Evolutionary conservation across 2,888 invertebrate species (phyloP).

Genomic region (Cantharis nigra): DNA sequence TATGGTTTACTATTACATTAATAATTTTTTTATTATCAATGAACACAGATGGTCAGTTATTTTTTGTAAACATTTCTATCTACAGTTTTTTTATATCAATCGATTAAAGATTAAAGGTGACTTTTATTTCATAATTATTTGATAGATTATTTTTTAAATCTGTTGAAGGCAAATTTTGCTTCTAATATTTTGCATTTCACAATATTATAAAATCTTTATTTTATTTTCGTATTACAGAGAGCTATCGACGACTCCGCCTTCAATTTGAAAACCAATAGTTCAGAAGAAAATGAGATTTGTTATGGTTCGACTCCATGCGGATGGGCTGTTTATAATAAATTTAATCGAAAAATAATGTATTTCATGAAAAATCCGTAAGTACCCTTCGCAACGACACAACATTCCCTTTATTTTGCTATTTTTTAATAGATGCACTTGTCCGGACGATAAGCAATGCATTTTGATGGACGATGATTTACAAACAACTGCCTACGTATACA

Average conservation of each 20-base stretch:
- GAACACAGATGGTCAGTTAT: neutral
- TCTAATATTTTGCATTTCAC: neutral
- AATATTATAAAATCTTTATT: neutral
- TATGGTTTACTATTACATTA: neutral
- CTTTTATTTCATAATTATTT: neutral
- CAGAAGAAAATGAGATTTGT: conserved; percentile 20
- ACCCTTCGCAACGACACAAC: neutral
- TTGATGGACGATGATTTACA: conserved; percentile 63
- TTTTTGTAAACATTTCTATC: neutral
- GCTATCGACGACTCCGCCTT: neutral
- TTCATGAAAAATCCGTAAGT: conserved; percentile 66
- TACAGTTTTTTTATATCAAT: neutral
- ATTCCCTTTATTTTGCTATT: neutral
- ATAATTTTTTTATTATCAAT: neutral
- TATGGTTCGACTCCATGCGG: conserved; percentile 58
- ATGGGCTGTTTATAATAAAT: conserved; percentile 64
- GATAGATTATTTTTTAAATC: neutral
- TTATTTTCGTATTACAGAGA: conserved; percentile 9
- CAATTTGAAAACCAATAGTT: neutral
- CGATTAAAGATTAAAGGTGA: neutral
- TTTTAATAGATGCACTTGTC: conserved; percentile 60
- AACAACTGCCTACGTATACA: conserved; percentile 63
- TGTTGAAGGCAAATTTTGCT: neutral
- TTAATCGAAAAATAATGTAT: conserved; percentile 57
- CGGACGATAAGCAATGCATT: conserved; percentile 55